phyloP scores from a whole-genome alignment of 2,113 vertebrate species.

The Nycticryphes semicollaris region DNA sequence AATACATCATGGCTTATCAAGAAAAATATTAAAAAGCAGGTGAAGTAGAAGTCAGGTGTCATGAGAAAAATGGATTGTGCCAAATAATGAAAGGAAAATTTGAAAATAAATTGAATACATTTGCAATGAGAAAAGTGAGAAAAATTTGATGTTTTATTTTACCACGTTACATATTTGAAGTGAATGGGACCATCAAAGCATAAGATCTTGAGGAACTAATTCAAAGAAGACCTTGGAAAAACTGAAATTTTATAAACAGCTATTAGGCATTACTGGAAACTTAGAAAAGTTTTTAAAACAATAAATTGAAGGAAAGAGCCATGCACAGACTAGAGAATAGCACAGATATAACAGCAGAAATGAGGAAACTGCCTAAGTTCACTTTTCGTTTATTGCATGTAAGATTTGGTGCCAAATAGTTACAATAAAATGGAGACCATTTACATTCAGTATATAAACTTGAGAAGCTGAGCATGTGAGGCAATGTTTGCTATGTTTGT shows the following conservation, averaged over 20 bases:
- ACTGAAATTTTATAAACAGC: not conserved
- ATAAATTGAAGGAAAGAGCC: not conserved
- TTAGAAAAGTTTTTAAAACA: not conserved
- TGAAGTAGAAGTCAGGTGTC: not conserved
- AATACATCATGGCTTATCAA: not conserved
- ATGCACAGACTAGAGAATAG: not conserved
- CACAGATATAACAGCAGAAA: not conserved
- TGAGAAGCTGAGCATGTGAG: not conserved
- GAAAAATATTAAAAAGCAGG: not conserved
- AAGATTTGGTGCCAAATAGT: not conserved
- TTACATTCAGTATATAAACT: not conserved
- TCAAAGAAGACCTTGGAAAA: not conserved
- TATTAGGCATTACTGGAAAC: not conserved
- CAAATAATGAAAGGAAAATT: not conserved
- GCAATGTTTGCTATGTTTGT: not conserved
- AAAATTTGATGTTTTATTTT: not conserved
- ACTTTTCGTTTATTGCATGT: not conserved
- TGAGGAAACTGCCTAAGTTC: not conserved
- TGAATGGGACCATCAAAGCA: not conserved
- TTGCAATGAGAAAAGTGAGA: not conserved
- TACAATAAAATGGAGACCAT: conserved; percentile 9
- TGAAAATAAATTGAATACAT: not conserved
- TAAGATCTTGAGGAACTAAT: not conserved
- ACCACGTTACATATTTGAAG: not conserved
- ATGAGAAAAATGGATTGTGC: not conserved